phyloP scores from a whole-genome alignment of 2,797 vertebrate genomes.

The Gymnopithys bicolor region DNA sequence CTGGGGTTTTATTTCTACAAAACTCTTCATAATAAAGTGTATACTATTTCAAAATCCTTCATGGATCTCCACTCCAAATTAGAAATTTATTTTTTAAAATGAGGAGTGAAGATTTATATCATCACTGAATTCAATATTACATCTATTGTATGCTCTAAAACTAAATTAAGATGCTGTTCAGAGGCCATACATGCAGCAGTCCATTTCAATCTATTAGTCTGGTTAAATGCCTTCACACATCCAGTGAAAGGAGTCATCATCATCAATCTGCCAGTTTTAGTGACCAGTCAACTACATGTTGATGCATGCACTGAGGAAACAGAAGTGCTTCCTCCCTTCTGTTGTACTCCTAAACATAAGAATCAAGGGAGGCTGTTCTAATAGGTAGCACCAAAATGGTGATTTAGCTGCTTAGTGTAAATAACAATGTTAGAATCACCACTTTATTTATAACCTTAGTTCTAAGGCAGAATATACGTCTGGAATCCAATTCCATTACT shows the following conservation, averaged over 20 bases:
- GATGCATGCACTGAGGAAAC: conserved; percentile 5
- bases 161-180: conserved; percentile 64
- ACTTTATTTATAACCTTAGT: conserved; percentile 11
- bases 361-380: conserved; percentile 2
- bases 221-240: conserved; percentile 55
- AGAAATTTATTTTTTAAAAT: conserved; percentile 41
- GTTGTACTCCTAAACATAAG: neutral
- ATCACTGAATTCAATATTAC: conserved; percentile 43
- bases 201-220: conserved; percentile 67
- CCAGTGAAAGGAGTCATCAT: conserved; percentile 33
- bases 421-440: neutral
- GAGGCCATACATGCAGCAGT: conserved; percentile 34
- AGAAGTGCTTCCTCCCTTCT: conserved; percentile 8
- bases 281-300: conserved; percentile 48
- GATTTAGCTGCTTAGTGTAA: conserved; percentile 17
- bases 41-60: conserved; percentile 10
- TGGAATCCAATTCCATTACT: conserved; percentile 10
- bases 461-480: conserved; percentile 2
- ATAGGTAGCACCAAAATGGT: neutral
- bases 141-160: conserved; percentile 49
- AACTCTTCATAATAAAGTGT: neutral
- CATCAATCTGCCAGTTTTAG: conserved; percentile 63
- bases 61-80: neutral
- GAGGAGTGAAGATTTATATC: conserved; percentile 47
- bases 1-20: neutral